These are phyloP conservation scores for Subacronicta megacephala DNA, from an alignment of 2,888 invertebrate species.

Conservation along the genomic window DNA sequence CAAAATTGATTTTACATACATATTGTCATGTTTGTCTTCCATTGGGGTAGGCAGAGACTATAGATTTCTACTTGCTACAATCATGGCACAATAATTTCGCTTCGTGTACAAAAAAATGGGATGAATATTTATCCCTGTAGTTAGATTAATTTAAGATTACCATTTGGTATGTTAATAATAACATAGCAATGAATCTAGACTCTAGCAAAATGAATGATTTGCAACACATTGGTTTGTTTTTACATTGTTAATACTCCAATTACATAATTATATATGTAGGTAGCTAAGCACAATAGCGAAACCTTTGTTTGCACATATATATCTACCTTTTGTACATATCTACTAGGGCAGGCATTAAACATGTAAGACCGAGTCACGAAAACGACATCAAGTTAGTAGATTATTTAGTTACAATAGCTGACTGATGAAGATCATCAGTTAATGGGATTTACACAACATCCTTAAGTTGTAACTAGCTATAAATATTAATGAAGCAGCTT, in stretches of 20 bases:
- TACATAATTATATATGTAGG: constrained; percentile 8
- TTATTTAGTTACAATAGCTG: not conserved
- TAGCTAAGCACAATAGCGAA: constrained; percentile 11
- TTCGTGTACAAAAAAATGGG: no score
- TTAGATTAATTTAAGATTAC: no score
- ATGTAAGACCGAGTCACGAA: constrained; percentile 25
- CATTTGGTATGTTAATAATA: not conserved
- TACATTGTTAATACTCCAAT: constrained; percentile 3
- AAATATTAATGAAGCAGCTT: not conserved
- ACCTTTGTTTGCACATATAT: constrained; percentile 6
- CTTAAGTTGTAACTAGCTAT: not conserved
- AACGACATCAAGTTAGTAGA: constrained; percentile 18
- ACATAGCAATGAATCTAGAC: not conserved
- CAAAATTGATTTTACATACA: no score
- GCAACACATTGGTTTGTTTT: not conserved
- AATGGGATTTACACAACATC: no score
- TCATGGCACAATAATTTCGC: no score
- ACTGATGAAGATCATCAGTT: not conserved
- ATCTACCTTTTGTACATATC: no score
- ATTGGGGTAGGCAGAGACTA: no score
- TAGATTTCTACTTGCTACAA: no score
- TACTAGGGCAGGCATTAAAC: constrained; percentile 1
- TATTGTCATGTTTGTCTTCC: no score
- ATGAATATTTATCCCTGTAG: no score
- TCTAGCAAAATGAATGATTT: no score